phyloP scores from a whole-genome alignment of 2,113 vertebrate species.

The Perca flavescens region DNA sequence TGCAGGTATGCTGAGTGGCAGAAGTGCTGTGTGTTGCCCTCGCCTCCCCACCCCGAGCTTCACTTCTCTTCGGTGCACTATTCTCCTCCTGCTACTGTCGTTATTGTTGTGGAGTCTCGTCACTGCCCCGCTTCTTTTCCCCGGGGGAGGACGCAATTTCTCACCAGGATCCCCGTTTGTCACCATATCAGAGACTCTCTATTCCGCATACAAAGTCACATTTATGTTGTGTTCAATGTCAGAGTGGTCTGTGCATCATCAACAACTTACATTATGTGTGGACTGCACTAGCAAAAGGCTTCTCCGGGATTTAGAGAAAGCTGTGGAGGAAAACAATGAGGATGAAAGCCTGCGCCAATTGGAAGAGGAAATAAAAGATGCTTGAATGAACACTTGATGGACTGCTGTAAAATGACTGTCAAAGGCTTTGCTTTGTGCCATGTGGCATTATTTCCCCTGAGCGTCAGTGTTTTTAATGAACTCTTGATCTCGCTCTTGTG shows the following conservation, averaged over 20 bases:
- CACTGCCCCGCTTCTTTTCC: slow-evolving; percentile 17
- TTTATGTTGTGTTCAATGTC: slow-evolving; percentile 55
- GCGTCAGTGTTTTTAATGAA: slow-evolving; percentile 57
- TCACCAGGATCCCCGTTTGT: not conserved
- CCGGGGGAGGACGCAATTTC: slow-evolving; percentile 5
- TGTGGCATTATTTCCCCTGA: slow-evolving; percentile 44
- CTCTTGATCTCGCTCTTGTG: slow-evolving; percentile 54
- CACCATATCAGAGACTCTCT: slow-evolving; percentile 28
- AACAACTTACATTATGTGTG: slow-evolving; percentile 34
- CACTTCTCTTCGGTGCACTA: slow-evolving; percentile 27
- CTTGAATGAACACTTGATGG: slow-evolving; percentile 45
- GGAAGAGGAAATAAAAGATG: slow-evolving; percentile 28
- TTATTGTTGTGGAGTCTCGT: slow-evolving; percentile 44
- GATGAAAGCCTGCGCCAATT: slow-evolving; percentile 21
- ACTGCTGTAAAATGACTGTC: slow-evolving; percentile 60
- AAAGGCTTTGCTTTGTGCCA: slow-evolving; percentile 33
- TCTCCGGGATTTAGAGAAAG: slow-evolving; percentile 21
- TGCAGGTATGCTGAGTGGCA: slow-evolving; percentile 83
- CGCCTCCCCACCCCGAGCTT: not conserved
- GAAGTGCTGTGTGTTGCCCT: not conserved
- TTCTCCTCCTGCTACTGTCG: slow-evolving; percentile 26
- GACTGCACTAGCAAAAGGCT: slow-evolving; percentile 21
- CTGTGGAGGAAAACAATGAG: slow-evolving; percentile 3
- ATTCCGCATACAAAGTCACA: slow-evolving; percentile 7
- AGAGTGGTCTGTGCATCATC: slow-evolving; percentile 46